phyloP scores from a whole-genome alignment of 2,113 vertebrate genomes.

The Burhinus oedicnemus region DNA sequence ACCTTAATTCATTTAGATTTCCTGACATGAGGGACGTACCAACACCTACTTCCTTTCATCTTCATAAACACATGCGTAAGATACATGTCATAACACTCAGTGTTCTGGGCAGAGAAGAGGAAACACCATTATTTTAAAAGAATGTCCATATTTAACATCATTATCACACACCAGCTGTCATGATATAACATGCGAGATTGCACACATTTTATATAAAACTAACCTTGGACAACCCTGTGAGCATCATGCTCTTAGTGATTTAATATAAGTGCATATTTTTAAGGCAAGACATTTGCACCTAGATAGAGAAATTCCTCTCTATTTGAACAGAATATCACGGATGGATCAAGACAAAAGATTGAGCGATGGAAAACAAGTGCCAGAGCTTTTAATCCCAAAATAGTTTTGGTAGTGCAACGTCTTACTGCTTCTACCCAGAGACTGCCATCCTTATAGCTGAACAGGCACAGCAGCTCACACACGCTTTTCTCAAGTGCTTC shows the following conservation, averaged over 20 bases:
- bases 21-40: conserved; percentile 10
- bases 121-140: conserved; percentile 51
- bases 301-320: neutral
- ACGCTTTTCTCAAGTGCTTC: neutral
- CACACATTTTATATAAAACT: conserved; percentile 19
- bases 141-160: conserved; percentile 50
- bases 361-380: neutral
- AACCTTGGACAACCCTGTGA: conserved; percentile 26
- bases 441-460: neutral
- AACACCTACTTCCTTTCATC: conserved; percentile 53
- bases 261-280: neutral
- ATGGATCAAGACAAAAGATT: neutral
- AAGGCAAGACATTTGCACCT: neutral
- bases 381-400: conserved; percentile 1
- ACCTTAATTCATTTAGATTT: conserved; percentile 38
- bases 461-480: neutral
- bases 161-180: conserved; percentile 55
- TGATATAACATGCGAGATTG: neutral
- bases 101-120: conserved; percentile 24
- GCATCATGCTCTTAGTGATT: neutral
- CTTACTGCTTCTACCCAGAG: neutral
- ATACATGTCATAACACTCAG: conserved; percentile 39
- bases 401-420: neutral
- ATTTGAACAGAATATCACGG: neutral
- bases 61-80: conserved; percentile 42